These are phyloP conservation scores for Cairina moschata DNA, from an alignment of 2,113 vertebrate genomes.

Conservation along the genomic window DNA sequence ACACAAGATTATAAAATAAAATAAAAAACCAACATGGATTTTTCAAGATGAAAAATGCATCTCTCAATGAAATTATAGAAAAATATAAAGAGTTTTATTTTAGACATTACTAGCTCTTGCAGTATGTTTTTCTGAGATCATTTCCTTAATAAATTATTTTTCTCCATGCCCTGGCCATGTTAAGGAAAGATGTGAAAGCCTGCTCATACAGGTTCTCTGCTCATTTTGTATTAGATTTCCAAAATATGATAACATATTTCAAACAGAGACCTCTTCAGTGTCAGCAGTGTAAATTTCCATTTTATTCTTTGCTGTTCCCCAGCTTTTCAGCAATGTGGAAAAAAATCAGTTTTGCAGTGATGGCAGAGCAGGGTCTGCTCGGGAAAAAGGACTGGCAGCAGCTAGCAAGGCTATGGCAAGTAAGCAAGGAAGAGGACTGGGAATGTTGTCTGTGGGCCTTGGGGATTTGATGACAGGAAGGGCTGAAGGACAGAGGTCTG, in stretches of 20 bases:
- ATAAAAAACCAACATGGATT: not conserved
- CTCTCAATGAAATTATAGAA: not conserved
- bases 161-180: not conserved
- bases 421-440: not conserved
- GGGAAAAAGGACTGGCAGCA: not conserved
- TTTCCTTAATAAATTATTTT: conserved; percentile 15
- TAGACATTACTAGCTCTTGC: not conserved
- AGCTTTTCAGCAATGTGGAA: not conserved
- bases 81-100: not conserved
- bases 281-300: not conserved
- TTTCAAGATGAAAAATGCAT: not conserved
- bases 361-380: not conserved
- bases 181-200: not conserved
- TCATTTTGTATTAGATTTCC: conserved; percentile 2
- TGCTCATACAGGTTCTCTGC: not conserved
- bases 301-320: not conserved
- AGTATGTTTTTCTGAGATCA: not conserved
- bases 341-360: accelerated
- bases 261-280: not conserved
- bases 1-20: not conserved
- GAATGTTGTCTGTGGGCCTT: accelerated
- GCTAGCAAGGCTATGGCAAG: not conserved
- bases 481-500: not conserved
- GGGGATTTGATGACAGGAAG: not conserved
- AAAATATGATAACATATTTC: not conserved